Evolutionary conservation across 2,888 invertebrate genomes (phyloP).

Genomic region (Acrocera orbiculus): DNA sequence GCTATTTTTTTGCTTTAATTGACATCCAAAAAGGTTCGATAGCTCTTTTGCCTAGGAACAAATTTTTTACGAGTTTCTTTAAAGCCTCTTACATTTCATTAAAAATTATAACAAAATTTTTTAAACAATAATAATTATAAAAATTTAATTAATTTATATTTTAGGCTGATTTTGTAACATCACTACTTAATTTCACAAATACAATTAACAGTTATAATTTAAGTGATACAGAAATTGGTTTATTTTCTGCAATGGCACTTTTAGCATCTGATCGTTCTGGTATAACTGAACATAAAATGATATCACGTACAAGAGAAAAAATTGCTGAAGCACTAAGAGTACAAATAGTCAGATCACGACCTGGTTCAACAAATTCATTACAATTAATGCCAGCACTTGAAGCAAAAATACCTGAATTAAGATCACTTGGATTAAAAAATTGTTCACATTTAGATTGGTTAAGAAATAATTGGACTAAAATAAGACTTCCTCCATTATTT

Average conservation of each 20-base stretch:
- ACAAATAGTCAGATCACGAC: conserved; percentile 39
- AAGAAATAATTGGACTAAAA: conserved; percentile 68
- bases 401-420: conserved; percentile 55
- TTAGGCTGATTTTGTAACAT: conserved; percentile 66
- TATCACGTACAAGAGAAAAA: conserved; percentile 62
- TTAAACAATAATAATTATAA: conserved; percentile 38
- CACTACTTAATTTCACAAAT: conserved; percentile 66
- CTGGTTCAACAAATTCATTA: conserved; percentile 27
- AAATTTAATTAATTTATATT: conserved; percentile 18
- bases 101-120: too few relatives aligned
- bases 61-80: too few relatives aligned
- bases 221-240: conserved; percentile 77
- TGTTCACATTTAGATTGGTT: conserved; percentile 78
- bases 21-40: too few relatives aligned
- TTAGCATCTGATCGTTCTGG: conserved; percentile 64
- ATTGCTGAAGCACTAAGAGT: conserved; percentile 74
- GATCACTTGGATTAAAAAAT: conserved; percentile 66
- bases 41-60: too few relatives aligned
- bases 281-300: conserved; percentile 59
- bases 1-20: too few relatives aligned
- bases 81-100: too few relatives aligned
- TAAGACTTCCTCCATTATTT: conserved; percentile 79
- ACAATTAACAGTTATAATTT: conserved; percentile 56
- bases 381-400: conserved; percentile 33
- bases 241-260: conserved; percentile 73